phyloP scores from a whole-genome alignment of 1,140 invertebrate genomes.

The Acyrthosiphon pisum region DNA sequence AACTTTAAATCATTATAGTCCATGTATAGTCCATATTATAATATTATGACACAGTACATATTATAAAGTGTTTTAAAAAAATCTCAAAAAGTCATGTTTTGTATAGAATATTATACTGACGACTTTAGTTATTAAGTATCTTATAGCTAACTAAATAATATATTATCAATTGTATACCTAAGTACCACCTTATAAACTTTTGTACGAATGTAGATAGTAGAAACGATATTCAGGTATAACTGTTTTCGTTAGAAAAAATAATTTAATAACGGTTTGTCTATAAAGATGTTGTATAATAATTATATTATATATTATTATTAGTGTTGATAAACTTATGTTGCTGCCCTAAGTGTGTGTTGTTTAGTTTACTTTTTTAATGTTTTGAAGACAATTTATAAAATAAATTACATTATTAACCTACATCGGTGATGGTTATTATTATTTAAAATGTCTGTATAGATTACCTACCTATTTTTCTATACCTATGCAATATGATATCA shows the following conservation, averaged over 20 bases:
- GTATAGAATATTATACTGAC: neutral
- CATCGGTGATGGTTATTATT: neutral
- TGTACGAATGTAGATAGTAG: neutral
- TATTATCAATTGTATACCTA: neutral
- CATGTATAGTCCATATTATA: neutral
- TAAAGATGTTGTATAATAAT: neutral
- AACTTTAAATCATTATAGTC: neutral
- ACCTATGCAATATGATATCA: neutral
- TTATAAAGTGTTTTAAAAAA: neutral
- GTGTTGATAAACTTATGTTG: neutral
- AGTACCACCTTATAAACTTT: neutral
- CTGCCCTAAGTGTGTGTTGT: neutral
- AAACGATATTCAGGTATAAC: neutral
- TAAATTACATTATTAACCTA: neutral
- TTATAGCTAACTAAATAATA: neutral
- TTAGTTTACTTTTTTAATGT: slow-evolving; percentile 6
- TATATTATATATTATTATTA: neutral
- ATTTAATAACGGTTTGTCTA: neutral
- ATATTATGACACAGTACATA: neutral
- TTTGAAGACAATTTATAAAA: neutral
- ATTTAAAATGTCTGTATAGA: neutral
- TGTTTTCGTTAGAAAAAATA: neutral
- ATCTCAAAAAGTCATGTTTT: neutral
- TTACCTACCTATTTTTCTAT: too few relatives aligned
- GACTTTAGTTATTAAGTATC: neutral